Conservation (phyloP, 2,113 vertebrate genomes). For the Zosterops lateralis region DNA sequence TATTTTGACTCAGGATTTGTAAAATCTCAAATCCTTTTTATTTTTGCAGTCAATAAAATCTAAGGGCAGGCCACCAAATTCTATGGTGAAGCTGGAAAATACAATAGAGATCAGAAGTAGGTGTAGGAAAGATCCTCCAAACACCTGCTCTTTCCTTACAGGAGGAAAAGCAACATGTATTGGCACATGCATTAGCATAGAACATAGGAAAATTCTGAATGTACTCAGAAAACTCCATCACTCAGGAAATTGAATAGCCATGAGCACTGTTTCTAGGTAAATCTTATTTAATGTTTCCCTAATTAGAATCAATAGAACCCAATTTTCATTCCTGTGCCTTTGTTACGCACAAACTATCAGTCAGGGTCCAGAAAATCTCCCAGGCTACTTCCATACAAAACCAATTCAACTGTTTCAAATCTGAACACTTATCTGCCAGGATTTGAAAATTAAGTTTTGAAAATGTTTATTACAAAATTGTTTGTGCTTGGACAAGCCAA, state of each 20-base stretch:
- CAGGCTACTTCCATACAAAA: constrained; percentile 50
- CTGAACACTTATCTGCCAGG: constrained; percentile 56
- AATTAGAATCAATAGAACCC: constrained; percentile 99
- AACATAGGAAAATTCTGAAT: constrained; percentile 10
- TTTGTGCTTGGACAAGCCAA: constrained; percentile 55
- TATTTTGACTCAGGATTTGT: background rate
- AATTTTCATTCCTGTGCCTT: constrained; percentile 86
- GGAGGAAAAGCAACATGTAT: background rate
- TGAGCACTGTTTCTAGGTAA: constrained; percentile 85
- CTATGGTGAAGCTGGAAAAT: background rate
- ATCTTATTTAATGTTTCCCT: constrained; percentile 97
- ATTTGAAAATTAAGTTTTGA: constrained; percentile 72
- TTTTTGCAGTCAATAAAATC: background rate
- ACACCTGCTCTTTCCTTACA: background rate
- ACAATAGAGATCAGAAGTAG: background rate
- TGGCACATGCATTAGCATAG: background rate
- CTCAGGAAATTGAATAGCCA: constrained; percentile 76
- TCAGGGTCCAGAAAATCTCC: constrained; percentile 74
- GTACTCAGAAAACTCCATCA: constrained; percentile 56
- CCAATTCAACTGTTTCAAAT: background rate
- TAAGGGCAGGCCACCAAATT: background rate
- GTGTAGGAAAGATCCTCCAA: background rate
- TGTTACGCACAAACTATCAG: constrained; percentile 84
- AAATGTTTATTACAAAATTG: constrained; percentile 70
- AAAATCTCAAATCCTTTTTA: constrained; percentile 9